These are phyloP conservation scores for Onychostoma macrolepis DNA, from an alignment of 2,113 vertebrate species.

Conservation along the genomic window DNA sequence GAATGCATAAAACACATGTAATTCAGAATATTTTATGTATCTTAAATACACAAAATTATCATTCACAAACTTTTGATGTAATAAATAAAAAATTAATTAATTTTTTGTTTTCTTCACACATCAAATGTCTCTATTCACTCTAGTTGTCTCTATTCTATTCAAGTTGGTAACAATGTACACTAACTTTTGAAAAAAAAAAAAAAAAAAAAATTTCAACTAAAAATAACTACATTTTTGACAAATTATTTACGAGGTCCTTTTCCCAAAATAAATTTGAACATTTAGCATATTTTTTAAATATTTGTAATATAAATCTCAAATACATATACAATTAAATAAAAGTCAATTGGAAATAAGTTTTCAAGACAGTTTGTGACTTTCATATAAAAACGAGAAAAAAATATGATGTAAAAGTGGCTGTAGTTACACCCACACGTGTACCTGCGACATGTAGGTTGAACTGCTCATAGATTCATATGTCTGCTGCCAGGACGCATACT, in stretches of 20 bases:
- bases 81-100: too few species aligned
- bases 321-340: neutral
- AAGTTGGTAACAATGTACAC: neutral
- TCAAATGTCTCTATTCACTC: too few species aligned
- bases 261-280: too few species aligned
- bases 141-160: too few species aligned
- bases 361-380: neutral
- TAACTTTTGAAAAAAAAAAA: neutral
- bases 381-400: neutral
- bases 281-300: too few species aligned
- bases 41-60: too few species aligned
- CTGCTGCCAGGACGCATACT: conserved; percentile 62
- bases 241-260: too few species aligned
- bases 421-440: neutral
- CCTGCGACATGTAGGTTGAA: neutral
- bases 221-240: too few species aligned
- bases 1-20: too few species aligned
- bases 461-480: conserved; percentile 26
- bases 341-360: neutral
- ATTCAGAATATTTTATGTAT: too few species aligned
- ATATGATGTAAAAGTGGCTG: neutral
- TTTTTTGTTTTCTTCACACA: neutral
- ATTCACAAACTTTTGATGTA: neutral
- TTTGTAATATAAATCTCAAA: neutral
- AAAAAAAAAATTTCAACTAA: too few species aligned